phyloP scores from a whole-genome alignment of 1,140 invertebrate species.

The Papilio glaucus region DNA sequence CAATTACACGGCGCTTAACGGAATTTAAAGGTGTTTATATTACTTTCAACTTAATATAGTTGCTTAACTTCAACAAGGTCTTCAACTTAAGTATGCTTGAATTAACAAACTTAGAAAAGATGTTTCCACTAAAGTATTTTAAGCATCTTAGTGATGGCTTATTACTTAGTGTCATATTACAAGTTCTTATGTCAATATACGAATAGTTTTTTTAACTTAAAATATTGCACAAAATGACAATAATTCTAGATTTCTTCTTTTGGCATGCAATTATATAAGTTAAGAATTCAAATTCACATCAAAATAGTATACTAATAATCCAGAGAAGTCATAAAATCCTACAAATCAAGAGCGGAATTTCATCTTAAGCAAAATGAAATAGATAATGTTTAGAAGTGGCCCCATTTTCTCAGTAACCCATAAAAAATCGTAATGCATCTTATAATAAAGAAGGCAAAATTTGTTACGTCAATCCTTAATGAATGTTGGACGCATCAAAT shows the following conservation, averaged over 20 bases:
- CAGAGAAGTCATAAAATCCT: not conserved
- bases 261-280: too few relatives aligned
- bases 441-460: not conserved
- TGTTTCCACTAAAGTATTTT: not conserved
- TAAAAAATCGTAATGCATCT: slow-evolving; percentile 10
- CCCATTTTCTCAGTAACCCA: not conserved
- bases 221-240: too few relatives aligned
- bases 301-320: too few relatives aligned
- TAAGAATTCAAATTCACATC: too few relatives aligned
- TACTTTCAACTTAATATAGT: slow-evolving; percentile 19
- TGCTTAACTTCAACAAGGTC: not conserved
- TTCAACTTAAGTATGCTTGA: slow-evolving; percentile 21
- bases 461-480: slow-evolving; percentile 12
- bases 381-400: not conserved
- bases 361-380: not conserved
- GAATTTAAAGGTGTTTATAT: slow-evolving; percentile 18
- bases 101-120: slow-evolving; percentile 11
- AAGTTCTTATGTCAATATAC: not conserved
- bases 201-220: not conserved
- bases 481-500: slow-evolving; percentile 12
- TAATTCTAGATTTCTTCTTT: too few relatives aligned
- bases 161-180: not conserved
- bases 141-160: not conserved
- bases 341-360: not conserved
- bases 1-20: not conserved